phyloP scores from a whole-genome alignment of 2,888 invertebrate species.

The Drosophila helvetica region DNA sequence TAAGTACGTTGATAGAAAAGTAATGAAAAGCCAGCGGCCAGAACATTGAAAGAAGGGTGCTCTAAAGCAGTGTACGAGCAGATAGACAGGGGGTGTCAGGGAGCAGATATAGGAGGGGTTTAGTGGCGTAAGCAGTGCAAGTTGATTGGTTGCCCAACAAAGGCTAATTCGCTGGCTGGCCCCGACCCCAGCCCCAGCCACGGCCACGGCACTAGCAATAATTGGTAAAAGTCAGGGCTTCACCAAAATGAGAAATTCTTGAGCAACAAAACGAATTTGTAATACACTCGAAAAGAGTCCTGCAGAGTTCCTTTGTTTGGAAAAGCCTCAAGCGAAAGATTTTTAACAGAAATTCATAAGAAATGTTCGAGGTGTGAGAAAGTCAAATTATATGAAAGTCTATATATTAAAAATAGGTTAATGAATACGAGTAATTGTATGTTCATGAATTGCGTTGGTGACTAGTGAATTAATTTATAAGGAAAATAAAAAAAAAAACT shows the following conservation, averaged over 20 bases:
- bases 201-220: conserved; percentile 61
- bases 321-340: background rate
- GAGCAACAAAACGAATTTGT: background rate
- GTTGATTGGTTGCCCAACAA: conserved; percentile 75
- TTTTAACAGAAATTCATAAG: too few relatives aligned
- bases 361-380: too few relatives aligned
- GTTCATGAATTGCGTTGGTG: too few relatives aligned
- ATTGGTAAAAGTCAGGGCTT: conserved; percentile 72
- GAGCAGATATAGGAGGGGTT: conserved; percentile 14
- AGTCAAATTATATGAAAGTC: too few relatives aligned
- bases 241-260: conserved; percentile 25
- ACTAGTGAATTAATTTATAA: too few relatives aligned
- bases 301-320: too few relatives aligned
- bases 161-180: conserved; percentile 70
- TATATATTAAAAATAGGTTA: too few relatives aligned
- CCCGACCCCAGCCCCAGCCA: conserved; percentile 6
- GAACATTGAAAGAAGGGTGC: background rate
- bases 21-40: conserved; percentile 63
- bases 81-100: conserved; percentile 18
- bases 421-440: too few relatives aligned
- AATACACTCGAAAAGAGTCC: background rate
- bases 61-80: background rate
- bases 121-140: conserved; percentile 16
- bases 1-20: conserved; percentile 79
- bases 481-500: too few relatives aligned